Percentiles rank a stretch among this genome's conserved stretches.
These are phyloP conservation scores for Tachina grossa DNA, from an alignment of 2,888 invertebrate genomes.

Conservation along the genomic window DNA sequence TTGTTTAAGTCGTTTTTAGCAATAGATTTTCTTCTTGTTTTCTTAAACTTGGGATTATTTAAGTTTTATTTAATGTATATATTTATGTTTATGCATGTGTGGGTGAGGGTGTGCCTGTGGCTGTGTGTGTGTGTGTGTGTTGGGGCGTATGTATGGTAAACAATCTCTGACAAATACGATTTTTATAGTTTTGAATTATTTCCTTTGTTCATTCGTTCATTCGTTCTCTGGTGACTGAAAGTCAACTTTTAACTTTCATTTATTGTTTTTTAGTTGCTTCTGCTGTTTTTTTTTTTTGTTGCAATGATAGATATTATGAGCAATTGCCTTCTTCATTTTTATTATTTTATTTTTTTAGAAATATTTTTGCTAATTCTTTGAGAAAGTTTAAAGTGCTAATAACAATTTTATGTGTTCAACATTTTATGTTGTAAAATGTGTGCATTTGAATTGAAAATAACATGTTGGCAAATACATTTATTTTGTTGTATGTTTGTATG, in stretches of 20 bases:
- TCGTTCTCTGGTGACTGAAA: neutral
- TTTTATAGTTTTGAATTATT: slow-evolving; percentile 37
- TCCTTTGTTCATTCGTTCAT: slow-evolving; percentile 15
- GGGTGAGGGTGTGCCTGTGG: neutral
- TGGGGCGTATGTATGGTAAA: neutral
- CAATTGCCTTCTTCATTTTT: neutral
- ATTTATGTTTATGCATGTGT: neutral
- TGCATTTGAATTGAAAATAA: slow-evolving; percentile 4
- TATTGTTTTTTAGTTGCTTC: neutral
- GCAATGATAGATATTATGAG: neutral
- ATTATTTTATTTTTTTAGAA: neutral
- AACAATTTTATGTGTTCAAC: slow-evolving; percentile 1
- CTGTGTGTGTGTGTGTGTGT: neutral
- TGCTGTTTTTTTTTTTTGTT: slow-evolving; percentile 24
- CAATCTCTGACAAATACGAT: slow-evolving; percentile 44
- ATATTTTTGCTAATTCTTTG: slow-evolving; percentile 9
- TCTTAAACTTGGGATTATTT: slow-evolving; percentile 36
- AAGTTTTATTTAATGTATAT: slow-evolving; percentile 34
- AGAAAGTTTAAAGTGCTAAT: slow-evolving; percentile 17
- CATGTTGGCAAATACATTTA: neutral
- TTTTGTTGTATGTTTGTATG: neutral
- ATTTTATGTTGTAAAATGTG: neutral
- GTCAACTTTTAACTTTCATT: slow-evolving; percentile 9
- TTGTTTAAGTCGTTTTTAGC: slow-evolving; percentile 13
- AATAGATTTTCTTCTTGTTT: slow-evolving; percentile 29